phyloP scores from a whole-genome alignment of 2,888 invertebrate species.

The Acleris cristana region DNA sequence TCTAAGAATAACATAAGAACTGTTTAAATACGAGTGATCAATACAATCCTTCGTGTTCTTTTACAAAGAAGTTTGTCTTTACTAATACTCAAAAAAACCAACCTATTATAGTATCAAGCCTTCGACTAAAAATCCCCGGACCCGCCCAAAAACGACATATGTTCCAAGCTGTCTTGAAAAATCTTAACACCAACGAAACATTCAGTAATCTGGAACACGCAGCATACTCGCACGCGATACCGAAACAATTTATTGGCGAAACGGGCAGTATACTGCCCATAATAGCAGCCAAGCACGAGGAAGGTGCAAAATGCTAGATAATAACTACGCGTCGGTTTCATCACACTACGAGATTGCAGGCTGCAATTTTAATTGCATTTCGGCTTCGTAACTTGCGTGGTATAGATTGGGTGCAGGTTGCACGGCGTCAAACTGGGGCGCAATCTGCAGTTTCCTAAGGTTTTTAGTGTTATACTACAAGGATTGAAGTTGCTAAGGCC shows the following conservation, averaged over 20 bases:
- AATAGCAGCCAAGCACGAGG: constrained; percentile 37
- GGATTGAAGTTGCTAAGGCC: too few relatives aligned
- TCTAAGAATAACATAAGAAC: too few relatives aligned
- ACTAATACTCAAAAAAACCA: too few relatives aligned
- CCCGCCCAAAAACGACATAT: background rate
- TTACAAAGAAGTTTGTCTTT: too few relatives aligned
- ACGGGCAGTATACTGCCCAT: constrained; percentile 18
- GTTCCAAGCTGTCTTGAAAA: constrained; percentile 8
- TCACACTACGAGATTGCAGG: constrained; percentile 21
- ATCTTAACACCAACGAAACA: constrained; percentile 34
- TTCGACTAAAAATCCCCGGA: too few relatives aligned
- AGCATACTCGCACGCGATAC: constrained; percentile 34
- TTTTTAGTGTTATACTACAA: too few relatives aligned
- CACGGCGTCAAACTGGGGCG: too few relatives aligned
- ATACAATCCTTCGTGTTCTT: too few relatives aligned
- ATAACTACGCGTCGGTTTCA: constrained; percentile 19
- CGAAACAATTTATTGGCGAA: constrained; percentile 24
- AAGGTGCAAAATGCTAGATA: constrained; percentile 21
- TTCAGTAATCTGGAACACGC: constrained; percentile 28
- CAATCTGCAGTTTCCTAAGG: background rate
- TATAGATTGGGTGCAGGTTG: background rate
- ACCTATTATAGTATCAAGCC: too few relatives aligned
- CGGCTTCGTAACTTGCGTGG: background rate
- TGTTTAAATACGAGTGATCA: too few relatives aligned
- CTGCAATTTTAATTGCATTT: constrained; percentile 11